These are phyloP conservation scores for Silurus lanzhouensis DNA, from an alignment of 2,797 vertebrate genomes.

Conservation along the genomic window DNA sequence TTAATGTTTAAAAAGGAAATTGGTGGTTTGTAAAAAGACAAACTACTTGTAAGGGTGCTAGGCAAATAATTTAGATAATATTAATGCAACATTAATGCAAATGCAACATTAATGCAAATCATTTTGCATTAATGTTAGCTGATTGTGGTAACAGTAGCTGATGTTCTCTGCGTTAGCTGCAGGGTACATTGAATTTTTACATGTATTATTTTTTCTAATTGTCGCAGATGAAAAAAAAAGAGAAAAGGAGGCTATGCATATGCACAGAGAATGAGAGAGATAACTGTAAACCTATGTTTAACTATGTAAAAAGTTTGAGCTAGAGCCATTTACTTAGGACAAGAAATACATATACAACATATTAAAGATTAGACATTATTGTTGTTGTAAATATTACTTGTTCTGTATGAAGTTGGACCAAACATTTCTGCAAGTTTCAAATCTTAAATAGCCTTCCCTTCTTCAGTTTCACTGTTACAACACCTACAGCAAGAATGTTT, in stretches of 20 bases:
- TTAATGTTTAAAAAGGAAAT: neutral
- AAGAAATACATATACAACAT: neutral
- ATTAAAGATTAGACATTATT: neutral
- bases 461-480: neutral
- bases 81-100: too few species aligned
- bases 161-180: neutral
- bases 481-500: neutral
- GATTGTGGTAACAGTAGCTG: neutral
- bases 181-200: neutral
- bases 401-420: neutral
- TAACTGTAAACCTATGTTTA: neutral
- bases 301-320: too few species aligned
- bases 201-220: neutral
- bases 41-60: neutral
- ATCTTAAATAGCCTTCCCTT: conserved; percentile 6
- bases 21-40: neutral
- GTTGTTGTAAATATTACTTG: neutral
- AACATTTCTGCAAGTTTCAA: neutral
- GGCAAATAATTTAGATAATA: neutral
- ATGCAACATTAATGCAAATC: too few species aligned
- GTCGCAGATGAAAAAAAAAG: neutral
- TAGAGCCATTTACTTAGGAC: neutral
- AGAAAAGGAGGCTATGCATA: neutral
- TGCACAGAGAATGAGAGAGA: neutral
- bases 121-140: neutral